Percentiles rank a stretch among this genome's conserved stretches.
Evolutionary conservation across 2,113 vertebrate species (phyloP).

Genomic region (Hippolais icterina): DNA sequence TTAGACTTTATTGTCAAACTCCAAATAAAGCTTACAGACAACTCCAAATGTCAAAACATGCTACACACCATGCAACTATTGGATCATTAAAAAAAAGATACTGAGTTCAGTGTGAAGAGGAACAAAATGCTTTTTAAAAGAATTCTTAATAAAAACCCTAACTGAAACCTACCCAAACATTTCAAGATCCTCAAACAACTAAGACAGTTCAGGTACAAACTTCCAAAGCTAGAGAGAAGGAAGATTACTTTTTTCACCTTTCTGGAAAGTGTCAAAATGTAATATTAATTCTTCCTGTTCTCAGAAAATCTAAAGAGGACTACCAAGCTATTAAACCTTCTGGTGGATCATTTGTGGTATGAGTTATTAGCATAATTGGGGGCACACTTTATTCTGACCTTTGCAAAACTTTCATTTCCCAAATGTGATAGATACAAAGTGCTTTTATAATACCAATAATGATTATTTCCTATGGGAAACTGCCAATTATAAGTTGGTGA

Average conservation of each 20-base stretch:
- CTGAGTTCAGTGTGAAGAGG: background rate
- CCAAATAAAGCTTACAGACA: background rate
- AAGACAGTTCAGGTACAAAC: background rate
- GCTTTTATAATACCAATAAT: constrained; percentile 75
- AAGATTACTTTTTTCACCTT: background rate
- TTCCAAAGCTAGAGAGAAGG: background rate
- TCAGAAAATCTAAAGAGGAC: constrained; percentile 51
- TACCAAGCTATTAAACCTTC: constrained; percentile 78
- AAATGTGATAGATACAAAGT: constrained; percentile 79
- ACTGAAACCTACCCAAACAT: background rate
- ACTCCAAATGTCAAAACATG: background rate
- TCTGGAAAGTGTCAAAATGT: background rate
- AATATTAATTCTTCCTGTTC: constrained; percentile 5
- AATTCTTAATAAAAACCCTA: background rate
- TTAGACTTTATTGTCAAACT: background rate
- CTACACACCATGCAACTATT: background rate
- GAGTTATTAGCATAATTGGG: constrained; percentile 93
- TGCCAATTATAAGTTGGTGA: constrained; percentile 76
- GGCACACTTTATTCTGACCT: constrained; percentile 89
- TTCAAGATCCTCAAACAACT: background rate
- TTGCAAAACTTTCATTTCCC: constrained; percentile 83
- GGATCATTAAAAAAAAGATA: background rate
- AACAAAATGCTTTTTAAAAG: constrained; percentile 11
- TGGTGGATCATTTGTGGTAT: constrained; percentile 82
- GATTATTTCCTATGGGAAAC: constrained; percentile 78